Evolutionary conservation across 2,113 vertebrate genomes (phyloP), one percentile per base, ranked within the genome.

Genomic region (Clinocottus analis): DNA sequence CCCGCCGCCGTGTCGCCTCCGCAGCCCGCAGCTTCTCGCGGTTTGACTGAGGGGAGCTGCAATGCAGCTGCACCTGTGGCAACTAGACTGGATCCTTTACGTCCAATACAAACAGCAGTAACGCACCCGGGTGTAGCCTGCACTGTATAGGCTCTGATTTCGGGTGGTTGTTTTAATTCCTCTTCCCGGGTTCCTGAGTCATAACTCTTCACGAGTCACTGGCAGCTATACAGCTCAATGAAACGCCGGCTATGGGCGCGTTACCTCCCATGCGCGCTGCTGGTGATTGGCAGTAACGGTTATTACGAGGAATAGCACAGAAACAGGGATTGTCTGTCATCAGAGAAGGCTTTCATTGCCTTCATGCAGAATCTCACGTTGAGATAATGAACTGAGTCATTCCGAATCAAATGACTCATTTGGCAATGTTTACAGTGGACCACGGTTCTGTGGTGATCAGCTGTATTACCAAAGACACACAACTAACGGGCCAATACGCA

Each of bases 11-110:
- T 5, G 68, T 68, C 33, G 14, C 74, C 74, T 61, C 23, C 10
- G 37, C 37, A 35, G 35, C 19, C 70, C 43, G 59, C 63, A 53
- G 53, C 51, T 41, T 70, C 47, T 39, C 21, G 10, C 35, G 41
- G 25, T 21, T 21, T 45, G 17, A 2, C 23, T 17, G 59, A 67
- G 23, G 11, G 13, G 59, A 56, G 62, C 92, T 91, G 89, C 90
- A 91, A 70, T 88, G 89, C 87, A 89, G 87, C 71, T 87, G 65
- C 23, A 68, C 7, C 43, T 21, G 21, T 14, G 0, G 10, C n/a
- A 49, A 12, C 56, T 12, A 56, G 21, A 45, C 2, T 1, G 17
- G 23, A 27, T 41, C 53, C 0, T 33, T n/a, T 37, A 16, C 53
- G 37, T 27, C 21, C 21, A 37, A 2, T 33, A 7, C 9, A 21